These are phyloP conservation scores for Cryptoblepharus egeriae DNA, from an alignment of 2,797 vertebrate genomes.

Conservation along the genomic window DNA sequence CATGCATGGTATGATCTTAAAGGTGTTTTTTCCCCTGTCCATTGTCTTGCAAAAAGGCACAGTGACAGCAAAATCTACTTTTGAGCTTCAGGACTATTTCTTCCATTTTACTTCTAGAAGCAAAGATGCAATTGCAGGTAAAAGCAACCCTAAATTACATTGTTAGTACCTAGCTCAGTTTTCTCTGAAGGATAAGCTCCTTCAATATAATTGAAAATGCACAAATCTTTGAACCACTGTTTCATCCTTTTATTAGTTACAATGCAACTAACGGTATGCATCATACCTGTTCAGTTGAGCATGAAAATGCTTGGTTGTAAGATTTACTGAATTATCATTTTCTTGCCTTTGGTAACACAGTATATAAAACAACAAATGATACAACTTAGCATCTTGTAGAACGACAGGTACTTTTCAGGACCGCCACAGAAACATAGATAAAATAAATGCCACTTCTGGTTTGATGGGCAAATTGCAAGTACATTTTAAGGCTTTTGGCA, in stretches of 20 bases:
- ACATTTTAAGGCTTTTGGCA: no score
- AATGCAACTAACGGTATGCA: neutral
- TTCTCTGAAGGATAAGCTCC: neutral
- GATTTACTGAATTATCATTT: neutral
- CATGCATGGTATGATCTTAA: neutral
- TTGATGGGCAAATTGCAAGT: no score
- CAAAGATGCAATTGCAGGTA: neutral
- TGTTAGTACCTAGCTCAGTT: neutral
- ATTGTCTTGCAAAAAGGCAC: neutral
- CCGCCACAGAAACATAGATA: no score
- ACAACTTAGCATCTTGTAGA: no score
- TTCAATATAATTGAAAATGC: neutral
- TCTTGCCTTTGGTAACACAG: neutral
- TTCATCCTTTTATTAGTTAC: neutral
- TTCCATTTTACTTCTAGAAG: neutral
- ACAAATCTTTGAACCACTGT: neutral
- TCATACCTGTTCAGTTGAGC: slow-evolving; percentile 1
- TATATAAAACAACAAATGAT: no score
- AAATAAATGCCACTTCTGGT: no score
- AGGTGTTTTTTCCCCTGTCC: neutral
- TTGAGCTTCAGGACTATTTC: neutral
- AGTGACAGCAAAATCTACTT: neutral
- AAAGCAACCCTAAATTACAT: neutral
- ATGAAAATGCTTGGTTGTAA: neutral
- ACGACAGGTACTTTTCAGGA: no score